A percentile compares a stretch with the other conserved stretches of the same genome.
Evolutionary conservation across 2,113 vertebrate genomes (phyloP).

Genomic region (Casuarius casuarius): DNA sequence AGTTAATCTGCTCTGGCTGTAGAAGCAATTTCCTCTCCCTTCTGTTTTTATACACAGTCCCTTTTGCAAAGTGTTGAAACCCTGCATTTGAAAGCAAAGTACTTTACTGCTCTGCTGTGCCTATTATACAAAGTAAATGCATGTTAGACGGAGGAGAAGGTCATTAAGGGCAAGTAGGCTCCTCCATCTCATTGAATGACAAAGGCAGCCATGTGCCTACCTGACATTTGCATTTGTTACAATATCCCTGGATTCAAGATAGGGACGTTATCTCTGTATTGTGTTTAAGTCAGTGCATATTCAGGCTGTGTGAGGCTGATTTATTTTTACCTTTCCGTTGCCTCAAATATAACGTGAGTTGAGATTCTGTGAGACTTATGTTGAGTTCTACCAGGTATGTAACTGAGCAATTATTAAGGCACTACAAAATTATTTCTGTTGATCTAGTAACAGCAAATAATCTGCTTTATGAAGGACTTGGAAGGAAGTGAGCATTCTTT

Average conservation of each 20-base stretch:
- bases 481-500: background rate
- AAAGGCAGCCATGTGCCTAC: background rate
- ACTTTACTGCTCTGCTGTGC: background rate
- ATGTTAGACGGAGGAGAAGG: background rate
- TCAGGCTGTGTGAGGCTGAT: background rate
- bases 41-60: background rate
- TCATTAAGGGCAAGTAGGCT: background rate
- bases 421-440: background rate
- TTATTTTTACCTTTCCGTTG: background rate
- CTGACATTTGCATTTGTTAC: background rate
- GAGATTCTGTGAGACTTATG: background rate
- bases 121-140: background rate
- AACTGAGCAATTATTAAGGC: background rate
- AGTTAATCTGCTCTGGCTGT: background rate
- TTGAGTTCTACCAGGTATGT: background rate
- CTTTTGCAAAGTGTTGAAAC: background rate
- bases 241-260: background rate
- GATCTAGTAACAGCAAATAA: background rate
- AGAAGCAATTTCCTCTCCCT: background rate
- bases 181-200: background rate
- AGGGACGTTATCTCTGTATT: background rate
- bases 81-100: background rate
- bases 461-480: background rate
- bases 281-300: background rate
- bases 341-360: background rate